These are phyloP conservation scores for Pluvianellus socialis DNA, from an alignment of 2,113 vertebrate species.

Conservation along the genomic window DNA sequence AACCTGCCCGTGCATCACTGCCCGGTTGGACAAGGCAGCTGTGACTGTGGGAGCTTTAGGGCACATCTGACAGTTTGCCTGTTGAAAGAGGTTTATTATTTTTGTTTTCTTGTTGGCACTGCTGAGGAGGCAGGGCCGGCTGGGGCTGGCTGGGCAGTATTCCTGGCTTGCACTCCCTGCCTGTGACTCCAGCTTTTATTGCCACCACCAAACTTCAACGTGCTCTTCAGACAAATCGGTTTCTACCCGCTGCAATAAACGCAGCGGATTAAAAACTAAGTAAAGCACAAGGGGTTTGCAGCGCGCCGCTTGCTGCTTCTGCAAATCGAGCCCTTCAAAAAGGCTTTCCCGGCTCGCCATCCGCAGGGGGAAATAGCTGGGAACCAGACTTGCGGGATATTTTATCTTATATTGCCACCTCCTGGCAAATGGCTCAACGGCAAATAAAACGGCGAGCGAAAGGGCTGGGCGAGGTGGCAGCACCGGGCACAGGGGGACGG, in stretches of 20 bases:
- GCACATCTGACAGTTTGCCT: background rate
- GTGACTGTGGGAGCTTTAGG: background rate
- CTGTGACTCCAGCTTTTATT: background rate
- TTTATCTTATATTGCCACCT: slow-evolving; percentile 35
- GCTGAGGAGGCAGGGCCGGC: background rate
- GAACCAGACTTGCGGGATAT: background rate
- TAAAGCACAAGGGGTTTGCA: background rate
- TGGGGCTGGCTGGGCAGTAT: rapidly evolving
- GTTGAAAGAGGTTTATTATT: too few relatives aligned
- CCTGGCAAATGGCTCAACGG: background rate
- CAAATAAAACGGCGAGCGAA: rapidly evolving
- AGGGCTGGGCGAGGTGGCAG: background rate
- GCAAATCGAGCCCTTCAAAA: background rate
- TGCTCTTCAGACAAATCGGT: background rate
- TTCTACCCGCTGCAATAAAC: background rate
- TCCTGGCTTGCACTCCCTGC: rapidly evolving
- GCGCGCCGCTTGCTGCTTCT: background rate
- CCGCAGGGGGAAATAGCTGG: rapidly evolving
- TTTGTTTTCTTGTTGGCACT: background rate
- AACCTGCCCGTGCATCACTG: rapidly evolving
- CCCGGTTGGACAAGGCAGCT: background rate
- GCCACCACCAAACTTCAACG: background rate
- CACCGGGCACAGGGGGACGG: rapidly evolving
- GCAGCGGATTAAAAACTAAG: background rate
- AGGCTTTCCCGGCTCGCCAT: background rate